phyloP scores from a whole-genome alignment of 2,113 vertebrate species.

The Pseudorhombus dupliciocellatus region DNA sequence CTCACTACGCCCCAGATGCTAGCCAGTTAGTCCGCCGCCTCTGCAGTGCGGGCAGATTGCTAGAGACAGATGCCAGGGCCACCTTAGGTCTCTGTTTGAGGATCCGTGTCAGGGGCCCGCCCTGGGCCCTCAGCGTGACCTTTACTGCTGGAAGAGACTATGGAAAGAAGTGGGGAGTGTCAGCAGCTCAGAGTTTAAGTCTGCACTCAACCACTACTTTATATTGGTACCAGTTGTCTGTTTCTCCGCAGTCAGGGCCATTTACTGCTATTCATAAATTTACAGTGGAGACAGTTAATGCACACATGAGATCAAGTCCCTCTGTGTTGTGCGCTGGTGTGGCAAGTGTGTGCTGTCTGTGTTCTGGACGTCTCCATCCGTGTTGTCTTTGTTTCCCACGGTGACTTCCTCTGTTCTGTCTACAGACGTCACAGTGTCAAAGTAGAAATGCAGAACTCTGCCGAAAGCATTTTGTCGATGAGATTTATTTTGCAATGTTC shows the following conservation, averaged over 20 bases:
- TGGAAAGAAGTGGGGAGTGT: conserved; percentile 53
- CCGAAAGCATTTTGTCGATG: not conserved
- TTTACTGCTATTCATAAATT: not conserved
- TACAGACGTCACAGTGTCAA: conserved; percentile 20
- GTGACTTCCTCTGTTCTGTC: conserved; percentile 40
- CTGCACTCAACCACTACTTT: conserved; percentile 29
- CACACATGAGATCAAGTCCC: conserved; percentile 28
- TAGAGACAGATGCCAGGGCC: conserved; percentile 82
- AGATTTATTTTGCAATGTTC: not conserved
- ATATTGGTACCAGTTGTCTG: conserved; percentile 18
- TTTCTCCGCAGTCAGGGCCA: conserved; percentile 37
- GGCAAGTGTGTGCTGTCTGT: conserved; percentile 44
- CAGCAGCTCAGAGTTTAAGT: conserved; percentile 58
- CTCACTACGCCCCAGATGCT: conserved; percentile 72
- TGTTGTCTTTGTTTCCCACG: conserved; percentile 18
- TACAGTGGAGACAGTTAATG: conserved; percentile 10
- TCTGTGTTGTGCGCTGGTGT: conserved; percentile 32
- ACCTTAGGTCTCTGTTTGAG: conserved; percentile 75
- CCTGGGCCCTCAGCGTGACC: conserved; percentile 75
- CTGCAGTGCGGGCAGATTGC: conserved; percentile 71
- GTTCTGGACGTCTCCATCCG: conserved; percentile 41
- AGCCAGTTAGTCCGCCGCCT: conserved; percentile 75
- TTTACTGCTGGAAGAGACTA: conserved; percentile 75
- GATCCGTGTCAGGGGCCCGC: conserved; percentile 76
- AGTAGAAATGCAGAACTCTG: not conserved